phyloP scores from a whole-genome alignment of 2,888 invertebrate genomes.

The Sialis lutaria region DNA sequence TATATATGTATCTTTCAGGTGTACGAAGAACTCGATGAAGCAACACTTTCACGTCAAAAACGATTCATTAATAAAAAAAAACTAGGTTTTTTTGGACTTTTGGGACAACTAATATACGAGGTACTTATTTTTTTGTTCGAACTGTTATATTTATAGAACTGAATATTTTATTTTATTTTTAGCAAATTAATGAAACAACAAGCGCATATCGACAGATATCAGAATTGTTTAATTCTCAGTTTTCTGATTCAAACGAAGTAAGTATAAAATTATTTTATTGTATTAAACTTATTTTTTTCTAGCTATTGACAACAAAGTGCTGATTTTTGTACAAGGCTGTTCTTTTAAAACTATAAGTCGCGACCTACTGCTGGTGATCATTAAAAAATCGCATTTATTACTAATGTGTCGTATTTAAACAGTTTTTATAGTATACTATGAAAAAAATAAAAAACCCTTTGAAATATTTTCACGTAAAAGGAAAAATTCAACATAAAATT shows the following conservation, averaged over 20 bases:
- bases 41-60: too few relatives aligned
- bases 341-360: too few relatives aligned
- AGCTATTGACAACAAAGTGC: neutral
- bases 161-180: slow-evolving; percentile 18
- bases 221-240: slow-evolving; percentile 23
- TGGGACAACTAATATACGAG: slow-evolving; percentile 21
- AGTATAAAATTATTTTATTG: neutral
- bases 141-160: slow-evolving; percentile 8
- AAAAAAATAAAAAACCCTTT: too few relatives aligned
- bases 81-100: slow-evolving; percentile 23
- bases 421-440: too few relatives aligned
- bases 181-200: slow-evolving; percentile 31
- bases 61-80: slow-evolving; percentile 10
- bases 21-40: too few relatives aligned
- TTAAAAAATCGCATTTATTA: too few relatives aligned
- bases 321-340: too few relatives aligned
- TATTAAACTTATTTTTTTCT: neutral
- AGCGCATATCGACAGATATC: slow-evolving; percentile 27
- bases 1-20: too few relatives aligned
- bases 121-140: slow-evolving; percentile 13
- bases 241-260: slow-evolving; percentile 21
- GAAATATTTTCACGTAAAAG: too few relatives aligned
- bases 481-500: too few relatives aligned
- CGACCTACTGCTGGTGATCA: too few relatives aligned
- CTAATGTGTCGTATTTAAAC: too few relatives aligned